phyloP scores from a whole-genome alignment of 2,113 vertebrate genomes.

The Ellobius talpinus region DNA sequence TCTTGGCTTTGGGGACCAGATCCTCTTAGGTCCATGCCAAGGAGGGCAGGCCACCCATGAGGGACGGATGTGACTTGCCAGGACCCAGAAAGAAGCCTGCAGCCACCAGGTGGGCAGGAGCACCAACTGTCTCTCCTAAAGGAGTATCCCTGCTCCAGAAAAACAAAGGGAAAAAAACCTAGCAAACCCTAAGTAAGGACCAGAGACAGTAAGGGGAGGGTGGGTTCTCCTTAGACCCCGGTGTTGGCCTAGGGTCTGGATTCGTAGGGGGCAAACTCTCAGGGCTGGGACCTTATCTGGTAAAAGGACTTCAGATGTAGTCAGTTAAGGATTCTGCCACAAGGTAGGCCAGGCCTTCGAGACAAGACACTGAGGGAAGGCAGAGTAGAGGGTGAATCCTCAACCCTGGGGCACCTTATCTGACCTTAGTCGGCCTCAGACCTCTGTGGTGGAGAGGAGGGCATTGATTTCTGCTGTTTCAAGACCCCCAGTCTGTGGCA shows the following conservation, averaged over 20 bases:
- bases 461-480: neutral
- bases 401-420: no score
- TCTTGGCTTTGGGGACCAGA: neutral
- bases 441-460: neutral
- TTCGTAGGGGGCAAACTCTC: neutral
- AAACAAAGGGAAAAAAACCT: neutral
- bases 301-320: neutral
- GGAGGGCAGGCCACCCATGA: neutral
- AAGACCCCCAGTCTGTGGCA: neutral
- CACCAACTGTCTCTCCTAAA: neutral
- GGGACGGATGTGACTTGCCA: accelerated
- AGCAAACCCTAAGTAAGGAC: neutral
- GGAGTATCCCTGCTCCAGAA: neutral
- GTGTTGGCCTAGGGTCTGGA: neutral
- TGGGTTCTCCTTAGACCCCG: accelerated
- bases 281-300: neutral
- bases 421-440: neutral
- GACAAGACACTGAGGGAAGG: no score
- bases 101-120: neutral
- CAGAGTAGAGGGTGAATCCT: accelerated
- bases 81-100: neutral
- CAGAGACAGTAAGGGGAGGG: neutral
- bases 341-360: neutral
- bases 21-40: neutral
- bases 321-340: neutral